Conservation (phyloP, 2,797 vertebrate genomes). For the Ptychadena robeensis region DNA sequence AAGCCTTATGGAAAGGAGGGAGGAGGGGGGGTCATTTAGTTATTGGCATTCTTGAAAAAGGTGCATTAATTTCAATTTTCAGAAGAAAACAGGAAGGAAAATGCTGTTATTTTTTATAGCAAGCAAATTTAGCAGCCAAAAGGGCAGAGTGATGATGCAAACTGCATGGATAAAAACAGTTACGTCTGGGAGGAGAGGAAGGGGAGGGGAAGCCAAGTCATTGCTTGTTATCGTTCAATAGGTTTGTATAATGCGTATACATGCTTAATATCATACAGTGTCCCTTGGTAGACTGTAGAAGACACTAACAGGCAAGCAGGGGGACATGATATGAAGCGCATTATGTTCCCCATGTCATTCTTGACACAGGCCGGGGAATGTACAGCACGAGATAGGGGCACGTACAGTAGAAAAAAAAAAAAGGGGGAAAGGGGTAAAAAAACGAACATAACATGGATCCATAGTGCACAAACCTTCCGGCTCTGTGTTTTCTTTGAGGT, state of each 20-base stretch:
- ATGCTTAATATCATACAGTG: constrained; percentile 71
- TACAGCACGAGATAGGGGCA: constrained; percentile 75
- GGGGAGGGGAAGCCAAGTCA: constrained; percentile 73
- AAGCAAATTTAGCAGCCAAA: constrained; percentile 77
- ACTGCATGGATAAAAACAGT: constrained; percentile 65
- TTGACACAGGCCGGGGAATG: constrained; percentile 69
- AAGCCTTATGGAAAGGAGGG: constrained; percentile 73
- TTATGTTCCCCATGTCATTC: constrained; percentile 67
- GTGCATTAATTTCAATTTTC: constrained; percentile 66
- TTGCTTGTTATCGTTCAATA: constrained; percentile 40
- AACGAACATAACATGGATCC: constrained; percentile 82
- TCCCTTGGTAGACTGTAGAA: constrained; percentile 70
- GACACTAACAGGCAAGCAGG: constrained; percentile 73
- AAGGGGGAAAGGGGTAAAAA: constrained; percentile 32
- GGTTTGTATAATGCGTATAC: constrained; percentile 48
- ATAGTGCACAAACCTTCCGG: constrained; percentile 96
- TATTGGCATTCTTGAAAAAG: constrained; percentile 68
- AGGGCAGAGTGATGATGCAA: constrained; percentile 69
- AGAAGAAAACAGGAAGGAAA: constrained; percentile 57
- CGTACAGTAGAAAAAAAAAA: constrained; percentile 73
- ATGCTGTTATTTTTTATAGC: constrained; percentile 69
- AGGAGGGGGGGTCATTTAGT: constrained; percentile 54
- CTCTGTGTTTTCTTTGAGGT: constrained; percentile 96
- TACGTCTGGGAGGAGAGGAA: constrained; percentile 67
- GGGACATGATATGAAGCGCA: constrained; percentile 63